Evolutionary conservation across 2,797 vertebrate species (phyloP), one percentile per base, ranked within the genome.

Genomic region (Epinephelus malabaricus): DNA sequence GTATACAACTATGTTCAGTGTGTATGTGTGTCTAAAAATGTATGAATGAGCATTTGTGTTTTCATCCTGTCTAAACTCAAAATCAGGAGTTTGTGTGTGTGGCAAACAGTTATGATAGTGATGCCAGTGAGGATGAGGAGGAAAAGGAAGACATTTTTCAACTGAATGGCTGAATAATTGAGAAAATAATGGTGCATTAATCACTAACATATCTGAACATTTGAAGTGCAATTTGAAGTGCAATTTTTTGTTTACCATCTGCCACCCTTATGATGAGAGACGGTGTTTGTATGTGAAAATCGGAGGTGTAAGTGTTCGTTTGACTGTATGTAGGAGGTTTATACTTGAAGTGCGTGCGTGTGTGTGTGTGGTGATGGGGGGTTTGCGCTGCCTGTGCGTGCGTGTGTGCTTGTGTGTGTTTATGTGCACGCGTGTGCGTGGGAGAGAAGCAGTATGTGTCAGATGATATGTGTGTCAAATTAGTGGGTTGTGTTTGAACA

Each of bases 401-500:
- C 49, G n/a, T 58, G 64, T 72, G 47, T 59, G 18, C 61, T 55
- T 21, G 45, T 55, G 15, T 45, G 27, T 51, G 18, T 55, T 50
- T 55, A 38, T 65, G 49, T 21, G 25, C 51, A 34, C 45, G 27
- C 25, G 9, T 67, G 67, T 67, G 67, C 53, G 72, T 56, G 63
- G 34, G 74, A n/a, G 62, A 47, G 6, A 63, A 60, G 69, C 59
- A 27, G 54, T 56, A 27, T 73, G 56, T 76, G 50, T 64, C 69
- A 65, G 49, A 66, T 59, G 19, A 61, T 73, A 21, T 69, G 56
- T 68, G 69, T 85, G 74, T 79, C 65, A 72, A 70, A 79, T 84
- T 73, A 73, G 63, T 79, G 61, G 72, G 60, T 78, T 87, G 78
- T 83, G 73, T 87, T 81, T 75, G 51, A 76, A 82, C 69, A 61